These are phyloP conservation scores for Myotis pilosus DNA, from an alignment of 2,797 vertebrate species.

Conservation along the genomic window DNA sequence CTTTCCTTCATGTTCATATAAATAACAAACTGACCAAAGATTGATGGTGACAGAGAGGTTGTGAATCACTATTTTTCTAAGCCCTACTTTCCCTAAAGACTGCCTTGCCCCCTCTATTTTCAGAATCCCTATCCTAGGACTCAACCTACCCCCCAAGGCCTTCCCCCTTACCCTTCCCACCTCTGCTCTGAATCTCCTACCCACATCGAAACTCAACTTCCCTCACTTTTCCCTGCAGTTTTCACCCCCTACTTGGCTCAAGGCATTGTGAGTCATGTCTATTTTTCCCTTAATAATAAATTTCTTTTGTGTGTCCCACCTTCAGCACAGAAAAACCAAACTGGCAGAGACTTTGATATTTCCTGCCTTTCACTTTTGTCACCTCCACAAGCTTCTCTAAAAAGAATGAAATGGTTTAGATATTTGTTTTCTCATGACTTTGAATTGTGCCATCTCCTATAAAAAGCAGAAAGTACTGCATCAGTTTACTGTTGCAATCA, in stretches of 20 bases:
- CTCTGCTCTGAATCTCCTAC: not conserved
- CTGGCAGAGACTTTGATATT: not conserved
- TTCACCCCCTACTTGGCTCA: not conserved
- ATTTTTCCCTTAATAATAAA: not conserved
- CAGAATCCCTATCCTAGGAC: not conserved
- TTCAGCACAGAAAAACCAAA: slow-evolving; percentile 12
- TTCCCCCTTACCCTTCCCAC: too few relatives aligned
- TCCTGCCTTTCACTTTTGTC: not conserved
- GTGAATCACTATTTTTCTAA: not conserved
- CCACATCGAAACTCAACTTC: not conserved
- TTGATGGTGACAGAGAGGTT: not conserved
- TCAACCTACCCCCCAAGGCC: not conserved
- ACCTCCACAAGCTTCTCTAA: not conserved
- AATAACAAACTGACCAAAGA: not conserved
- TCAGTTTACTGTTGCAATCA: not conserved
- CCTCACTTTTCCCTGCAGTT: not conserved
- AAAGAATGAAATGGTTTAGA: not conserved
- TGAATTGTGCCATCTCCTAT: not conserved
- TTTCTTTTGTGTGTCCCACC: not conserved
- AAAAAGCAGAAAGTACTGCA: not conserved
- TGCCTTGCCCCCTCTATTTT: not conserved
- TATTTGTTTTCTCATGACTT: not conserved
- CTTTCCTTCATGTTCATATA: not conserved
- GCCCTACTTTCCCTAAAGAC: not conserved
- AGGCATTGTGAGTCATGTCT: not conserved